Evolutionary conservation across 2,888 invertebrate species (phyloP).

Genomic region (Xestobium rufovillosum): DNA sequence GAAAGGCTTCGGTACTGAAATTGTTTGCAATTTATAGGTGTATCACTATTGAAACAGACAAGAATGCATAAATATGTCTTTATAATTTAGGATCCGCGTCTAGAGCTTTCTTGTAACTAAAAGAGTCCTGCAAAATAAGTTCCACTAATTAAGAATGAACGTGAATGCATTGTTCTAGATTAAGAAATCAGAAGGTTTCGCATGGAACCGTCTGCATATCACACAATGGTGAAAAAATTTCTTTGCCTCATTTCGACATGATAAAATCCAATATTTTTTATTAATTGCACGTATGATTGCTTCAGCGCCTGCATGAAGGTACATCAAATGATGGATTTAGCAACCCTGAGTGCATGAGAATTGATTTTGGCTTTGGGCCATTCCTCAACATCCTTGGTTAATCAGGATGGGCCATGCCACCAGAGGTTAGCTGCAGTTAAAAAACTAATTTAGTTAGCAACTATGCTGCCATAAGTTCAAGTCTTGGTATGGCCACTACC

Average conservation of each 20-base stretch:
- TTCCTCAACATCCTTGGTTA: too few relatives aligned
- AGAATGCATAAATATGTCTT: slow-evolving; percentile 5
- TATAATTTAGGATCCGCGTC: slow-evolving; percentile 8
- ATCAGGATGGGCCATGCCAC: too few relatives aligned
- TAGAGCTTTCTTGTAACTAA: not conserved
- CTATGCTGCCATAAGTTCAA: too few relatives aligned
- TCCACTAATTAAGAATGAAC: slow-evolving; percentile 9
- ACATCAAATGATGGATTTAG: slow-evolving; percentile 6
- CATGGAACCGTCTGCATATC: slow-evolving; percentile 4
- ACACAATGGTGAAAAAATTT: slow-evolving; percentile 9
- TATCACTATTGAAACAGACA: slow-evolving; percentile 8
- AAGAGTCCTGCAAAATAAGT: slow-evolving; percentile 12
- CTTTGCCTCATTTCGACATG: slow-evolving; percentile 1
- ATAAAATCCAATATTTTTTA: slow-evolving; percentile 6
- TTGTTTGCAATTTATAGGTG: slow-evolving; percentile 10
- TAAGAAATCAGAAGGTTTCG: slow-evolving; percentile 9
- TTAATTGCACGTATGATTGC: slow-evolving; percentile 4
- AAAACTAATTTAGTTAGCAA: too few relatives aligned
- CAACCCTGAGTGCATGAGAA: too few relatives aligned
- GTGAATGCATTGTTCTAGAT: slow-evolving; percentile 9
- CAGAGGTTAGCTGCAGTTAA: too few relatives aligned
- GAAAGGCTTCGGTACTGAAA: slow-evolving; percentile 10
- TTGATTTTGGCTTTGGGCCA: too few relatives aligned
- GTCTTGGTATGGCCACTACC: too few relatives aligned
- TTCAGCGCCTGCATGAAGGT: slow-evolving; percentile 7